Evolutionary conservation across 2,797 vertebrate species (phyloP).

Genomic region (Loris lydekkerianus): DNA sequence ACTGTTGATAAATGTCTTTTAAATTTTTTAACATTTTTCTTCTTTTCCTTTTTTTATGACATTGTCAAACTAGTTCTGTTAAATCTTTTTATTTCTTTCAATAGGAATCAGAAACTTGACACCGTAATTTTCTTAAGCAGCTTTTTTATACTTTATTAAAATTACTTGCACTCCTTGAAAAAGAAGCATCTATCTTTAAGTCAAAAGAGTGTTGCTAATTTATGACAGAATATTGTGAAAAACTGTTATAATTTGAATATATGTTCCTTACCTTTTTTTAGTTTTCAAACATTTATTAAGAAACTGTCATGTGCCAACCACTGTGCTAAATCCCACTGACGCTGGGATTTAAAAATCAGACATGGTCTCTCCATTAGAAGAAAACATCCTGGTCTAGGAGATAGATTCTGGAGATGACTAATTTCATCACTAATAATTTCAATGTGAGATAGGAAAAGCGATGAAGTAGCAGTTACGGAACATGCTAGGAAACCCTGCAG

Average conservation of each 20-base stretch:
- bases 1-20: background rate
- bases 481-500: background rate
- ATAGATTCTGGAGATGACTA: background rate
- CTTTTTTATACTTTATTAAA: background rate
- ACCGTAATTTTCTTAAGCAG: background rate
- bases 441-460: background rate
- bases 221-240: slow-evolving; percentile 42
- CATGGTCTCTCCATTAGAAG: background rate
- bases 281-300: slow-evolving; percentile 2
- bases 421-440: background rate
- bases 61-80: slow-evolving; percentile 51
- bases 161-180: background rate
- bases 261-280: background rate
- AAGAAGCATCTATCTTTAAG: slow-evolving; percentile 5
- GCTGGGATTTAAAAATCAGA: background rate
- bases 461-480: background rate
- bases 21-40: background rate
- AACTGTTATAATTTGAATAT: background rate
- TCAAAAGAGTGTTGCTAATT: background rate
- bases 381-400: background rate
- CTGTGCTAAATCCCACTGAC: background rate
- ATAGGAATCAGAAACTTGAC: background rate
- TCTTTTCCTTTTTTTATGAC: slow-evolving; percentile 19
- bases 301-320: background rate
- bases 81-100: background rate